A percentile compares a stretch with the other conserved stretches of the same genome.
Evolutionary conservation across 2,888 invertebrate species (phyloP).

Genomic region (Oligia latruncula): DNA sequence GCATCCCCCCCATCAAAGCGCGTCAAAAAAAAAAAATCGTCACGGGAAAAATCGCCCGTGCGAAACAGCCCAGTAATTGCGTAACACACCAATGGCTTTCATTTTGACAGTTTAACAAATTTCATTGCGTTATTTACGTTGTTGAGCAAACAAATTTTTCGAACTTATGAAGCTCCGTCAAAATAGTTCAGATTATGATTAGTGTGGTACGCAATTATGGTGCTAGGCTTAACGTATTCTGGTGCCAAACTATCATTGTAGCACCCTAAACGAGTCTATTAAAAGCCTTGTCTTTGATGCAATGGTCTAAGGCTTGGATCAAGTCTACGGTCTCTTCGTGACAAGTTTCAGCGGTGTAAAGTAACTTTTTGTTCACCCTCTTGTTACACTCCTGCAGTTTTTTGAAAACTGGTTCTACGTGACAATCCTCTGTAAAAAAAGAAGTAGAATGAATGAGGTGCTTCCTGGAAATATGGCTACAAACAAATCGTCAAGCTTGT

Average conservation of each 20-base stretch:
- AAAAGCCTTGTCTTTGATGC: constrained; percentile 78
- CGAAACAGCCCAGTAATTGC: background rate
- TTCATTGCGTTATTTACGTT: background rate
- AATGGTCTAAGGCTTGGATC: constrained; percentile 78
- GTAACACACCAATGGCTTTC: background rate
- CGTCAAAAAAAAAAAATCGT: background rate
- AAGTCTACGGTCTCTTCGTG: constrained; percentile 80
- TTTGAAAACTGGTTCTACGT: constrained; percentile 69
- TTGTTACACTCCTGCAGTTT: constrained; percentile 73
- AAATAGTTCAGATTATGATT: background rate
- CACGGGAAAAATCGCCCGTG: background rate
- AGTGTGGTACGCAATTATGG: background rate
- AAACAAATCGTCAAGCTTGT: background rate
- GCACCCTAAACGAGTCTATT: constrained; percentile 59
- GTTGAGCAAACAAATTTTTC: background rate
- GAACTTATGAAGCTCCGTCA: background rate
- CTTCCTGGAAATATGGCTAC: background rate
- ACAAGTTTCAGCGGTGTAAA: constrained; percentile 82
- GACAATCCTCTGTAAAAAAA: constrained; percentile 64
- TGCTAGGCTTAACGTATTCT: background rate
- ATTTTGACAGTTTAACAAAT: background rate
- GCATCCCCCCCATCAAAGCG: too few species aligned
- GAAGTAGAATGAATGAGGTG: background rate
- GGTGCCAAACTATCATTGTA: background rate
- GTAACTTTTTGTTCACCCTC: constrained; percentile 65